Conservation (phyloP, 2,797 vertebrate genomes). For the Leptoclinus maculatus region DNA sequence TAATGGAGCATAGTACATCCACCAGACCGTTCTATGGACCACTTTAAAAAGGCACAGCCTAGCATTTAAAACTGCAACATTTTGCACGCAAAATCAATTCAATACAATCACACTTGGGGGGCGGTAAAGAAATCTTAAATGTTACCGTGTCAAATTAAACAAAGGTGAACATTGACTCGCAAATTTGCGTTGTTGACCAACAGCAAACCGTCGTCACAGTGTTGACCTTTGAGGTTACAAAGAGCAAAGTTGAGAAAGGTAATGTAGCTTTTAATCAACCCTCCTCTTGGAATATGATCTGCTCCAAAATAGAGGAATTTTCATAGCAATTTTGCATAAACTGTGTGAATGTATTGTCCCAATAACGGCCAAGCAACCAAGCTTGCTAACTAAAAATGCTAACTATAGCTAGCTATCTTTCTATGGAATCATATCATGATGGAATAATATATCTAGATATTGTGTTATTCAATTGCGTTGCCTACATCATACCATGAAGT, state of each 20-base stretch:
- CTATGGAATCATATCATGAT: background rate
- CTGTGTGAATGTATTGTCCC: background rate
- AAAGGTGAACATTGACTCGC: background rate
- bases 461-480: background rate
- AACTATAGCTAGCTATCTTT: background rate
- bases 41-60: background rate
- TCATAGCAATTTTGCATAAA: background rate
- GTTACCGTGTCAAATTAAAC: too few relatives aligned
- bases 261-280: background rate
- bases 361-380: background rate
- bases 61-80: background rate
- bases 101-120: background rate
- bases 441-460: background rate
- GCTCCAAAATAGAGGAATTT: background rate
- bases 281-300: background rate
- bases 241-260: background rate
- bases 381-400: background rate
- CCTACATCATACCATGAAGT: background rate
- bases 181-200: background rate
- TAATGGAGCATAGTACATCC: constrained; percentile 36
- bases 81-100: background rate
- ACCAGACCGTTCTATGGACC: background rate
- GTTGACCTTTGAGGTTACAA: background rate
- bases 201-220: background rate
- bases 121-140: background rate